A percentile compares a stretch with the other conserved stretches of the same genome.
Conservation (phyloP, 2,113 vertebrate genomes). For the Cepphus grylle region DNA sequence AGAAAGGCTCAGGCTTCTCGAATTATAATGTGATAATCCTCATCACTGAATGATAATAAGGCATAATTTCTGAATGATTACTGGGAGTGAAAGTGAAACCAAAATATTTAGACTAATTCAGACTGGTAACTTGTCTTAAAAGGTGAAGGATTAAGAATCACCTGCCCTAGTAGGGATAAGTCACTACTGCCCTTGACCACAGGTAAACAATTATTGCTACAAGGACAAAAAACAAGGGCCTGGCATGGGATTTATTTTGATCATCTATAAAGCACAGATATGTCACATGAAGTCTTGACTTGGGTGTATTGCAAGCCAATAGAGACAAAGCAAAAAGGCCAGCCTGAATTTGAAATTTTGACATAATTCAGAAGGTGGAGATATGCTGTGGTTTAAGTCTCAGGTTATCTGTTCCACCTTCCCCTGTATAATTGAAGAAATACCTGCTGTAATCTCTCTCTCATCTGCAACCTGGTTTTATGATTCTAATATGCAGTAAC, state of each 20-base stretch:
- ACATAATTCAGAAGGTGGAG: not conserved
- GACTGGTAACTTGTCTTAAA: not conserved
- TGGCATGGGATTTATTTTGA: not conserved
- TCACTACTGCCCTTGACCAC: not conserved
- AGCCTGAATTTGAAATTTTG: not conserved
- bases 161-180: not conserved
- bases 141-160: not conserved
- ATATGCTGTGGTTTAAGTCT: not conserved
- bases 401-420: not conserved
- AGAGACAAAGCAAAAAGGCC: not conserved
- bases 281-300: fast-evolving
- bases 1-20: not conserved
- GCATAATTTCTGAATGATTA: not conserved
- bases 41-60: not conserved
- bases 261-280: not conserved
- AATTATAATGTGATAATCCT: not conserved
- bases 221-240: not conserved
- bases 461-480: not conserved
- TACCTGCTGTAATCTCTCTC: not conserved
- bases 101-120: not conserved
- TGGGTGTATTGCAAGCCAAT: not conserved
- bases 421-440: not conserved
- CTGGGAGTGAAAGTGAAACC: not conserved
- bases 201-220: not conserved
- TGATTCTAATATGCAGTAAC: not conserved